phyloP scores from a whole-genome alignment of 2,888 invertebrate species.

The Acrobasis suavella region DNA sequence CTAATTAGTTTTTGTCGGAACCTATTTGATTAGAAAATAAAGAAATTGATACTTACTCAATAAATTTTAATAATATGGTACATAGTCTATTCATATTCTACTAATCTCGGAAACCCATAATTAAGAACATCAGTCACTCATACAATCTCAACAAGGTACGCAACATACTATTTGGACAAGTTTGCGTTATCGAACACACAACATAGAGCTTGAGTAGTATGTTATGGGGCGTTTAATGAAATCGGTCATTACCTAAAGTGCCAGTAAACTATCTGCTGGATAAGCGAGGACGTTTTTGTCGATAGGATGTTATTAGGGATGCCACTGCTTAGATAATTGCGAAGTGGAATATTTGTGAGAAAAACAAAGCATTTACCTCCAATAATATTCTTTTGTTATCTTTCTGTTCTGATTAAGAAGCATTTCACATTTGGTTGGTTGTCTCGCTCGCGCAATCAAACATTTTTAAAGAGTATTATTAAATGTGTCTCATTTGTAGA shows the following conservation, averaged over 20 bases:
- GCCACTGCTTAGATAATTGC: neutral
- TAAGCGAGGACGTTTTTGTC: slow-evolving; percentile 46
- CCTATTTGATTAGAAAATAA: no score
- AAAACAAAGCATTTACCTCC: neutral
- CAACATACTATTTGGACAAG: slow-evolving; percentile 52
- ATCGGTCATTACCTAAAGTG: slow-evolving; percentile 74
- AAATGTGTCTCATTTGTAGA: no score
- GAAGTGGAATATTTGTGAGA: neutral
- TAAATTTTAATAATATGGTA: no score
- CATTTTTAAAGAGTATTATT: no score
- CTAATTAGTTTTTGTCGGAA: no score
- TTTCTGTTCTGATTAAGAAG: no score
- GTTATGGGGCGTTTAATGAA: slow-evolving; percentile 67
- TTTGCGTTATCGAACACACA: slow-evolving; percentile 58
- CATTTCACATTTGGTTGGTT: no score
- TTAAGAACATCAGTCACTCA: neutral
- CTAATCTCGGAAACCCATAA: no score
- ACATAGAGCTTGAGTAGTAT: slow-evolving; percentile 45
- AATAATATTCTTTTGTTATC: no score
- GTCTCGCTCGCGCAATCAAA: no score
- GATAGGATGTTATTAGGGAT: slow-evolving; percentile 29
- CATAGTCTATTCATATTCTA: no score
- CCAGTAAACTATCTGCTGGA: slow-evolving; percentile 52
- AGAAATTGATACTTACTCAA: no score
- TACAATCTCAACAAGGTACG: neutral